Base-by-base conservation (phyloP, 1,140 invertebrate species). In the Plutomurus gul region DNA sequence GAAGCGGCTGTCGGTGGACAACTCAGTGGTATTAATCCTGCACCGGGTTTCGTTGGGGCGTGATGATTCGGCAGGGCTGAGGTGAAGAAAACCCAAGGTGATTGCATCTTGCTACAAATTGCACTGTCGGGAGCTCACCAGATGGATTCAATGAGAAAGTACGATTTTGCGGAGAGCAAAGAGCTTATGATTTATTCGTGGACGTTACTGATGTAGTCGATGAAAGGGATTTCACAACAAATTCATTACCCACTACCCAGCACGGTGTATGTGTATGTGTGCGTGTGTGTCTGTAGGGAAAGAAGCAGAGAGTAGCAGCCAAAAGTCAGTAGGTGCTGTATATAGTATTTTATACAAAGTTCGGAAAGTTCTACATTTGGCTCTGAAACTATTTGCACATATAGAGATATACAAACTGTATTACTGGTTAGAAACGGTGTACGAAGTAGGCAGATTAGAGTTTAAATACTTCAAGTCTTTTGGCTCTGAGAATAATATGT, bases 1-100 rank as follows among this genome's bases (percentile, higher is more conserved):
- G 73, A 47, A 1, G 79, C 56, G 39, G 47, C 75, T 47, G 71
- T 73, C 43, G 76, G 80, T 36, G 76, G 80, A 75, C 76, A 81
- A 73, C 40, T 81, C 20, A 81, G 33, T 37, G 80, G 80, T 30
- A 81, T 81, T 18, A 81, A 65, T 39, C 80, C 73, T 8, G 80
- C 65, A 22, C 25, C 73, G 3, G 79, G 79, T 33, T 79, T 79
- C 11, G 33, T 79, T 20, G 74, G 73, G 33, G 40, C 40, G 51
- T 79, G 77, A 72, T 73, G 77, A 71, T 76, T 76, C 39, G 80
- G 56, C 4, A 79, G 13, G 13, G 77, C 77, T 20, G 77, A 79
- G 1, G 77, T 79, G 46, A 79, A 79, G 49, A 79, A 79, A 22
- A 79, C 46, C 77, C 77, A 79, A 22, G 77, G 77, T 20, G 77